Evolutionary conservation across 1,140 invertebrate species (phyloP).

Genomic region (Eufriesea mexicana): DNA sequence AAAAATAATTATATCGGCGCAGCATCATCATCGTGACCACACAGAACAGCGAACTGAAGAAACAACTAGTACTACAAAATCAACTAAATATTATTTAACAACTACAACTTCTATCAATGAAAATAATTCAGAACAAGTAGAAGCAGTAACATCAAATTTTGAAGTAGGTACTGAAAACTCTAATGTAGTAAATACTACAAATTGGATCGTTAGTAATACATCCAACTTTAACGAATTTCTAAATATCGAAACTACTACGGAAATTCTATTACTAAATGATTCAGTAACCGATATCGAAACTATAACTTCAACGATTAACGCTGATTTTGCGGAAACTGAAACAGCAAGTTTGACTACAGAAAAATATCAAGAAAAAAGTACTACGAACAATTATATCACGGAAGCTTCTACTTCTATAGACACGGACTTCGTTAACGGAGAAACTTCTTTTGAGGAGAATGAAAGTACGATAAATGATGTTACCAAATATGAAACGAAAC

Average conservation of each 20-base stretch:
- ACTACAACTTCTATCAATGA: background rate
- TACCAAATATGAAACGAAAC: background rate
- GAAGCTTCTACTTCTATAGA: background rate
- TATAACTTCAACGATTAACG: background rate
- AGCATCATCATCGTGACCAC: background rate
- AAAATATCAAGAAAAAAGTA: background rate
- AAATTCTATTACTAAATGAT: background rate
- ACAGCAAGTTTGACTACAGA: background rate
- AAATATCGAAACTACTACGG: background rate
- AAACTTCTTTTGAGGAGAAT: background rate
- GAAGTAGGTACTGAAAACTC: background rate
- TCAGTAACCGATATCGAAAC: background rate
- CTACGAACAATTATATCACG: background rate
- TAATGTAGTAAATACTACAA: background rate
- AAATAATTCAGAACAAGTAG: background rate
- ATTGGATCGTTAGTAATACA: background rate
- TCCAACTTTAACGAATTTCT: background rate
- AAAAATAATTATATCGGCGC: background rate
- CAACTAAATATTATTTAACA: background rate
- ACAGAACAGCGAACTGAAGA: too few relatives aligned
- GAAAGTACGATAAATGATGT: conserved; percentile 19
- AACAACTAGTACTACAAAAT: background rate
- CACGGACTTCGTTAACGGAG: background rate
- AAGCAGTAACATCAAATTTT: background rate
- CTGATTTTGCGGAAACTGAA: background rate